Percentiles rank a stretch among this genome's conserved stretches.
These are phyloP conservation scores for Lepus americanus DNA, from an alignment of 2,113 vertebrate genomes.

Conservation along the genomic window DNA sequence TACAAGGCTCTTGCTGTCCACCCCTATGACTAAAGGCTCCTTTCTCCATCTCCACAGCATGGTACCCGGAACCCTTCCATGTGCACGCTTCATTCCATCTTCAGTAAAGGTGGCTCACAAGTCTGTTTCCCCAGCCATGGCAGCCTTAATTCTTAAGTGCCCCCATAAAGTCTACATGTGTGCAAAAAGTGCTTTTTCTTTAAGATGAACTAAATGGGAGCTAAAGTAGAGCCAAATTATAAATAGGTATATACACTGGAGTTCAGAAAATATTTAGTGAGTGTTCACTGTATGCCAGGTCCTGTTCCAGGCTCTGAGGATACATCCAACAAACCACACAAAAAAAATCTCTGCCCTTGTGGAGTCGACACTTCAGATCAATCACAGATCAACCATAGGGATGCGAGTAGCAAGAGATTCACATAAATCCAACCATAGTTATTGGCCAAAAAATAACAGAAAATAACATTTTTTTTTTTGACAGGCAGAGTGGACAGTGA, in stretches of 20 bases:
- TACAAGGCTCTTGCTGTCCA: not conserved
- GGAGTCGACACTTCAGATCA: constrained; percentile 36
- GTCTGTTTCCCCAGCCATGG: not conserved
- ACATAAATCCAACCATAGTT: constrained; percentile 29
- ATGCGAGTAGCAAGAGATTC: not conserved
- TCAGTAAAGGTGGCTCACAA: not conserved
- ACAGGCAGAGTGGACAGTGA: too few relatives aligned
- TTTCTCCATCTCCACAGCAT: not conserved
- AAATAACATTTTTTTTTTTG: too few relatives aligned
- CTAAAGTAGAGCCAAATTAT: constrained; percentile 43
- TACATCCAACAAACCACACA: not conserved
- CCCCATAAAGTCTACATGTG: not conserved
- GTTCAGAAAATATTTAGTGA: constrained; percentile 43
- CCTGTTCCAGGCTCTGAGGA: not conserved
- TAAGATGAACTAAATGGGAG: constrained; percentile 28
- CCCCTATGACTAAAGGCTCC: not conserved
- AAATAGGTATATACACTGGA: not conserved
- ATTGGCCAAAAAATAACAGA: not conserved
- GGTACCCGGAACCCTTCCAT: not conserved
- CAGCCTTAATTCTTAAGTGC: not conserved
- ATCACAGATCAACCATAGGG: not conserved
- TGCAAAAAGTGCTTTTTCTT: not conserved
- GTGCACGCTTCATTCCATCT: not conserved
- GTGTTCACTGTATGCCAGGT: not conserved
- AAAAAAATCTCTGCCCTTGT: constrained; percentile 22